A percentile compares a stretch with the other conserved stretches of the same genome.
Conservation (phyloP, 2,113 vertebrate species). For the Alosa alosa region DNA sequence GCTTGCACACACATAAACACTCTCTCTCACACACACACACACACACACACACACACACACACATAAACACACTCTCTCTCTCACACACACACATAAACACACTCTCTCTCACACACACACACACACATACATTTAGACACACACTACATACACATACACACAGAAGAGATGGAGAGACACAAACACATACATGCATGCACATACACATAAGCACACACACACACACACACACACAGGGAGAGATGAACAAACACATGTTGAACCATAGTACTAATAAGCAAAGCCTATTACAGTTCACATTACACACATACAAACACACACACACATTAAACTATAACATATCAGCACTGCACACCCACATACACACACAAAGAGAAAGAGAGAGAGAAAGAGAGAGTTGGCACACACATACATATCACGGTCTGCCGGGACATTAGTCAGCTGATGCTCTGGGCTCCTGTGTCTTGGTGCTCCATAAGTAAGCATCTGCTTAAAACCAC, state of each 20-base stretch:
- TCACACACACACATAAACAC: too few species aligned
- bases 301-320: neutral
- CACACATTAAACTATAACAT: too few species aligned
- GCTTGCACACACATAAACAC: neutral
- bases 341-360: neutral
- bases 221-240: neutral
- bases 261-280: neutral
- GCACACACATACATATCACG: neutral
- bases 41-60: neutral
- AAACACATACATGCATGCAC: neutral
- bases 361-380: neutral
- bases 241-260: slow-evolving; percentile 22
- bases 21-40: neutral
- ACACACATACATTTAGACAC: too few species aligned
- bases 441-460: neutral
- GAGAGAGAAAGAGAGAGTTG: too few species aligned
- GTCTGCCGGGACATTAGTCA: neutral
- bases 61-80: neutral
- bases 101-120: too few species aligned
- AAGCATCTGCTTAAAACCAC: neutral
- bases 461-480: neutral
- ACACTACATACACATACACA: neutral
- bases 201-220: too few species aligned
- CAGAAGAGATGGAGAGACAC: neutral
- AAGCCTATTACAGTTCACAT: too few species aligned